Evolutionary conservation across 2,888 invertebrate species (phyloP), one percentile per base, ranked within the genome.

Genomic region (Hybos culiciformis): DNA sequence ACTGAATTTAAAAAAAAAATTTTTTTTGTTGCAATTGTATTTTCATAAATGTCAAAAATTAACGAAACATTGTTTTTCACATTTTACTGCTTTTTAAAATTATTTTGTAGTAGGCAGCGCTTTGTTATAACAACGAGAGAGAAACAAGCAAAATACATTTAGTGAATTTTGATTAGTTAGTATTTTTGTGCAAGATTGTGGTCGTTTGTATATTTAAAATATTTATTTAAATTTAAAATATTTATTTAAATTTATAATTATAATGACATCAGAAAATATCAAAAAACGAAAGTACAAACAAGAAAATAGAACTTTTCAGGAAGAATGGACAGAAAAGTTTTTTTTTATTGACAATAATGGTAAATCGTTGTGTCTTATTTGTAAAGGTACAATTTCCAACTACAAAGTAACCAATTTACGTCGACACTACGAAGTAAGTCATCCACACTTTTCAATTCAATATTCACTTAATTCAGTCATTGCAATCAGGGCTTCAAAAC

Each of bases 391-490:
- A 23, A 32, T 41, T 19, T 8, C 29, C 21, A 41, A 41, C 33
- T 41, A 41, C 32, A 41, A 41, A 41, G 33, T 32, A 31, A 39
- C 31, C 24, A 39, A 39, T 39, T 39, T 39, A 39, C 39, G 29
- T 39, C 39, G 39, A 23, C 39, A 29, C 18, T 20, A 41, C 32
- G 41, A 41, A 41, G 32, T 32, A 31, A 41, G 15, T 39, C 29
- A 39, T 39, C 15, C 31, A 11, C 29, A 39, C 26, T 39, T 39
- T 39, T 39, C 31, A 9, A 39, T 5, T 29, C 39, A 39, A 26
- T 39, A 39, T 31, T 31, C 31, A 29, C 31, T 15, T 6, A 38
- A 38, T 38, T 38, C 38, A 26, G 12, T n/a, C n/a, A n/a, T n/a
- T n/a, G n/a, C n/a, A n/a, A n/a, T n/a, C n/a, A n/a, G n/a, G n/a